Evolutionary conservation across 2,113 vertebrate genomes (phyloP).

Genomic region (Calonectris borealis): DNA sequence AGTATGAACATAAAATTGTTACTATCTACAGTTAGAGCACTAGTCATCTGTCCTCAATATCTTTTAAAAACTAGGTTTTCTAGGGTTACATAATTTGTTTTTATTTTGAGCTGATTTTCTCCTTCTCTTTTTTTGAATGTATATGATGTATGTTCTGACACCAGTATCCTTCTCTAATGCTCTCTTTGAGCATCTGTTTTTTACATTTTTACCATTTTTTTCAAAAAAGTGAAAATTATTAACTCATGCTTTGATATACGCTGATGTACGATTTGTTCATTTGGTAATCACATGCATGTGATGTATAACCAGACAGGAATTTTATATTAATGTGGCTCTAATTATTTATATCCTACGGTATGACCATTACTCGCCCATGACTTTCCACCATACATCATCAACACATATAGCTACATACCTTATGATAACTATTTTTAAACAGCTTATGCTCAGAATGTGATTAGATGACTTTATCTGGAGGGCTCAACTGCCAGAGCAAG

Average conservation of each 20-base stretch:
- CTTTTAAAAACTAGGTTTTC: neutral
- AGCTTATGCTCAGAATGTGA: neutral
- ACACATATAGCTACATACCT: neutral
- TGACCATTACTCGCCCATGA: neutral
- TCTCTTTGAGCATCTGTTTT: neutral
- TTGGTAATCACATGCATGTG: neutral
- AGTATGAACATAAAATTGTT: neutral
- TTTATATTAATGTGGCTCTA: neutral
- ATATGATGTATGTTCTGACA: neutral
- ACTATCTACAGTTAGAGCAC: neutral
- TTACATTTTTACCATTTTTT: neutral
- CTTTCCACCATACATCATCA: neutral
- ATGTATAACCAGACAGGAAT: neutral
- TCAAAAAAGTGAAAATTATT: neutral
- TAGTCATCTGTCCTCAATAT: neutral
- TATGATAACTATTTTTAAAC: neutral
- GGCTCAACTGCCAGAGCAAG: constrained; percentile 67
- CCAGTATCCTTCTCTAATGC: neutral
- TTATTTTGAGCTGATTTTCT: neutral
- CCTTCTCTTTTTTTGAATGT: neutral
- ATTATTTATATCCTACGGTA: neutral
- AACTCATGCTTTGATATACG: neutral
- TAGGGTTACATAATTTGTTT: neutral
- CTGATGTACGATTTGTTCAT: neutral
- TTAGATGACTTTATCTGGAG: neutral